Evolutionary conservation across 2,888 invertebrate genomes (phyloP).

Genomic region (Yponomeuta sedellus): DNA sequence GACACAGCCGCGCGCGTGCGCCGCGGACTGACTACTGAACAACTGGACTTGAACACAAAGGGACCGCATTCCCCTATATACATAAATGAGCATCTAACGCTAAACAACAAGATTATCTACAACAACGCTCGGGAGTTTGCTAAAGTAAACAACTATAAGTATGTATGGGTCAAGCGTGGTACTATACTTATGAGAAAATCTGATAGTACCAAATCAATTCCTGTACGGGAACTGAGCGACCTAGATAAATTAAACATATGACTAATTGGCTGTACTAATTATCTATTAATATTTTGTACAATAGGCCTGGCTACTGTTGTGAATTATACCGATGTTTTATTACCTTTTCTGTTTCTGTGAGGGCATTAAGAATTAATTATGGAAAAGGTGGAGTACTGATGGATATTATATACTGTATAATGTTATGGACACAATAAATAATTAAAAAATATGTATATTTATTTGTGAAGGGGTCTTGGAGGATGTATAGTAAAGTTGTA

Average conservation of each 20-base stretch:
- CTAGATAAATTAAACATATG: not conserved
- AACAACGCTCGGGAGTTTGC: constrained; percentile 7
- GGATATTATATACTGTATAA: no score
- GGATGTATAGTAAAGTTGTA: no score
- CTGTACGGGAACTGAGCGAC: not conserved
- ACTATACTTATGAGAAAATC: constrained; percentile 12
- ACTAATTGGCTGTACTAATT: not conserved
- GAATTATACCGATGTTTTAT: not conserved
- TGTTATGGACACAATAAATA: no score
- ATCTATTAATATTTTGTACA: not conserved
- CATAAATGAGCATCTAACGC: constrained; percentile 16
- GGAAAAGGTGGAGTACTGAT: no score
- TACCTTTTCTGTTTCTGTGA: not conserved
- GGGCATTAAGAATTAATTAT: not conserved
- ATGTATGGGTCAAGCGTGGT: constrained; percentile 13
- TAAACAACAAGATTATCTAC: constrained; percentile 17
- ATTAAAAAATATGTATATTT: no score
- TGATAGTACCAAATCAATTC: not conserved
- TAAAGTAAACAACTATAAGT: constrained; percentile 13
- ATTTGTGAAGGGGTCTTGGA: no score
- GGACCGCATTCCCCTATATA: constrained; percentile 7
- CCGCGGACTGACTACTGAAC: constrained; percentile 14
- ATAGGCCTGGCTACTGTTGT: not conserved
- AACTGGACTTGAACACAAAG: not conserved
- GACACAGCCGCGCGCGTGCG: constrained; percentile 15